A percentile compares a stretch with the other conserved stretches of the same genome.
phyloP scores from a whole-genome alignment of 2,888 invertebrate species.

The Drosophila affinis region DNA sequence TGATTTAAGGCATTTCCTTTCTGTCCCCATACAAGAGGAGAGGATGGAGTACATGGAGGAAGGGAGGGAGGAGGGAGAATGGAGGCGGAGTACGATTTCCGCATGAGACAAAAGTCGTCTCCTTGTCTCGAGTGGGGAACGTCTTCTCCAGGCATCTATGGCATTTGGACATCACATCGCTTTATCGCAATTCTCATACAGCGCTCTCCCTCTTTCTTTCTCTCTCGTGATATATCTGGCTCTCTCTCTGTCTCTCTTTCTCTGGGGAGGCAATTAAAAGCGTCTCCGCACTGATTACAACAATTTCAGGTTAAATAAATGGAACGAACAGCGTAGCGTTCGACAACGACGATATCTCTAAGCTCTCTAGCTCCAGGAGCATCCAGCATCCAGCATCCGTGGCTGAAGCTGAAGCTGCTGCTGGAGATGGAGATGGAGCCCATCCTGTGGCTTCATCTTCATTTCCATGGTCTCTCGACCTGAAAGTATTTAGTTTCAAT shows the following conservation, averaged over 20 bases:
- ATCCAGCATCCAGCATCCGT: slow-evolving; percentile 8
- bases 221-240: slow-evolving; percentile 6
- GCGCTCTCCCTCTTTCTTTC: slow-evolving; percentile 4
- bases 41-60: slow-evolving; percentile 11
- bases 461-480: slow-evolving; percentile 52
- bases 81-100: slow-evolving; percentile 59
- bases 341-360: slow-evolving; percentile 47
- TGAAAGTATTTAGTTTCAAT: slow-evolving; percentile 83
- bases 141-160: slow-evolving; percentile 59
- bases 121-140: slow-evolving; percentile 61
- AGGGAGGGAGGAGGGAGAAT: slow-evolving; percentile 11
- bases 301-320: slow-evolving; percentile 79
- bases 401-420: slow-evolving; percentile 12
- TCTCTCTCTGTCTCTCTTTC: slow-evolving; percentile 6
- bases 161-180: slow-evolving; percentile 69
- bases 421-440: slow-evolving; percentile 21
- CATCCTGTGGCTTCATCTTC: slow-evolving; percentile 48
- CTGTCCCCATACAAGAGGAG: slow-evolving; percentile 52
- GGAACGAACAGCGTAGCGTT: slow-evolving; percentile 56
- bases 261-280: slow-evolving; percentile 64
- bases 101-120: slow-evolving; percentile 67
- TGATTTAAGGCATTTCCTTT: slow-evolving; percentile 84
- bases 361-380: slow-evolving; percentile 38
- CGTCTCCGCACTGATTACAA: slow-evolving; percentile 75
- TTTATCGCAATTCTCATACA: slow-evolving; percentile 48